These are phyloP conservation scores for Netelia virgata DNA, from an alignment of 2,888 invertebrate genomes.

Conservation along the genomic window DNA sequence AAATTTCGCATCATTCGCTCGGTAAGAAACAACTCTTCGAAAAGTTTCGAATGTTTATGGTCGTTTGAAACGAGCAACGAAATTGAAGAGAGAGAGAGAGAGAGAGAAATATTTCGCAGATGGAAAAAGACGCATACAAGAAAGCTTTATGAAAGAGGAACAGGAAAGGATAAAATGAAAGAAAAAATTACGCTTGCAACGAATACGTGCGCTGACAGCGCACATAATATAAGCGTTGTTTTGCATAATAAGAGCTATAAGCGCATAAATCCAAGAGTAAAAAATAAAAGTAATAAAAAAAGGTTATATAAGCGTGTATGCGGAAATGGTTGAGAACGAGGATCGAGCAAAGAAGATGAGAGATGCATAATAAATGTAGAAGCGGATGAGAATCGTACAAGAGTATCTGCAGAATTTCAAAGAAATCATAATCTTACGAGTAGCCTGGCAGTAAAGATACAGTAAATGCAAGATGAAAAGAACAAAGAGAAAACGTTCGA, in stretches of 20 bases:
- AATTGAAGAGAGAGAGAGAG: not conserved
- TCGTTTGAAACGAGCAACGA: not conserved
- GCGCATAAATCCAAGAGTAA: not conserved
- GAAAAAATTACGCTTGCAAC: not conserved
- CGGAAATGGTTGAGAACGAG: not conserved
- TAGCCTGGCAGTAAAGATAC: too few species aligned
- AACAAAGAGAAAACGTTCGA: not conserved
- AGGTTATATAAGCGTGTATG: not conserved
- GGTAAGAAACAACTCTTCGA: not conserved
- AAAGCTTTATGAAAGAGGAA: not conserved
- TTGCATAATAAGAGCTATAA: conserved; percentile 21
- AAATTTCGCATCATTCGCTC: not conserved
- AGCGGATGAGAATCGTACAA: not conserved
- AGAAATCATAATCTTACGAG: not conserved
- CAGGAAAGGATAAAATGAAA: too few species aligned
- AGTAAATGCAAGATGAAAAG: not conserved
- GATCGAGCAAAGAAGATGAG: not conserved
- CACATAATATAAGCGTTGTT: conserved; percentile 15
- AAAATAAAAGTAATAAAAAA: not conserved
- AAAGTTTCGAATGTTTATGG: not conserved
- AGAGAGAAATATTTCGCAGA: conserved; percentile 1
- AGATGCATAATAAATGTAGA: not conserved
- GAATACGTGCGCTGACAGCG: conserved; percentile 7
- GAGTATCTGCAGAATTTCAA: conserved; percentile 4
- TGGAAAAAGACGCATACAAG: not conserved